These are phyloP conservation scores for Eristalis arbustorum DNA, from an alignment of 2,888 invertebrate species.

Conservation along the genomic window DNA sequence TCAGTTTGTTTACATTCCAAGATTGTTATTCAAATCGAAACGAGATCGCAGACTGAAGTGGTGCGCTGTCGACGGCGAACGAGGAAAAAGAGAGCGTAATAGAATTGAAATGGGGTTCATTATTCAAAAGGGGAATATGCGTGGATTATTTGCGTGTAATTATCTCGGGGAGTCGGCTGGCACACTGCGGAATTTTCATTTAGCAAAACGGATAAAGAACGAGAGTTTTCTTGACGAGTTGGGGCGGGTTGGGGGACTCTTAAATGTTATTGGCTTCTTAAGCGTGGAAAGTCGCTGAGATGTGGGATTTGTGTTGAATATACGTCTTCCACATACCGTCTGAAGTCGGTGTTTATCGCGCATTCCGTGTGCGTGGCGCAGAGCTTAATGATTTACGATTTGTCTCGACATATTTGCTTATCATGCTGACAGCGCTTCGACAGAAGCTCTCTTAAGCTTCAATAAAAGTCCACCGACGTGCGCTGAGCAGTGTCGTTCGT, in stretches of 20 bases:
- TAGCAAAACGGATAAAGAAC: not conserved
- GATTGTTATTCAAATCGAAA: constrained; percentile 28
- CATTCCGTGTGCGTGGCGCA: not conserved
- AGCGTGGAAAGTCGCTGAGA: not conserved
- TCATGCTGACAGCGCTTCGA: not conserved
- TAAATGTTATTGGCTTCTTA: constrained; percentile 35
- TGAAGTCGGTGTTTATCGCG: not conserved
- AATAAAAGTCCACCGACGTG: not conserved
- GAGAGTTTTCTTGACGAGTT: constrained; percentile 2
- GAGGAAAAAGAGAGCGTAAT: constrained; percentile 21
- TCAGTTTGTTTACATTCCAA: constrained; percentile 47
- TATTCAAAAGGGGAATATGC: constrained; percentile 38
- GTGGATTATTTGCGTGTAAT: constrained; percentile 54
- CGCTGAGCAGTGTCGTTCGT: not conserved
- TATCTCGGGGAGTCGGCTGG: constrained; percentile 22
- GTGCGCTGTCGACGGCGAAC: not conserved
- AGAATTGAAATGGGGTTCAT: constrained; percentile 46
- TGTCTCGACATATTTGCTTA: not conserved
- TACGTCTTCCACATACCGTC: not conserved
- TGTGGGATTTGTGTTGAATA: not conserved
- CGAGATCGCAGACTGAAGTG: not conserved
- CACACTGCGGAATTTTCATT: constrained; percentile 29
- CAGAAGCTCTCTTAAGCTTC: not conserved
- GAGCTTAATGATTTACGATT: not conserved
- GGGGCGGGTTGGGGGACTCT: too few relatives aligned